Evolutionary conservation across 2,888 invertebrate genomes (phyloP), one percentile per base, ranked within the genome.

Genomic region (Gibbula magus): DNA sequence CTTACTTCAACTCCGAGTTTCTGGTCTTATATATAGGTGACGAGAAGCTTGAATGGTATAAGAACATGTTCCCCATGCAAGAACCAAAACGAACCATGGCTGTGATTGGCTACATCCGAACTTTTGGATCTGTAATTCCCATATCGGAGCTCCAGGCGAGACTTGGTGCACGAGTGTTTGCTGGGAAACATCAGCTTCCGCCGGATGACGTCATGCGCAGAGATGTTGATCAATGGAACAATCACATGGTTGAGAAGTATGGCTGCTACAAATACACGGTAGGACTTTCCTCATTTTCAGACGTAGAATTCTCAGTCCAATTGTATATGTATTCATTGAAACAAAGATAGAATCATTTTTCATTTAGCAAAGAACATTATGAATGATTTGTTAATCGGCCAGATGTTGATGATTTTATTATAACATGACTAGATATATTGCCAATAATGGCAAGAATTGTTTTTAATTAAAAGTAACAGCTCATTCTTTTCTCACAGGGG

Each of bases 61-160:
- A 87, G 76, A 80, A 84, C 10, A 82, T 86, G 3, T 87, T 84
- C 77, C 87, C 87, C n/a, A 80, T 81, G 13, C 85, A 86, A 22
- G 18, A 84, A 20, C 75, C 84, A 10, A 84, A 83, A 2, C 54
- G 73, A 2, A 84, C 87, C 2, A 74, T 87, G 35, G 87, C 86
- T 4, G 84, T 87, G 8, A 81, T 87, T 35, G 87, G 87, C 16
- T 75, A 86, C 16, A 81, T 87, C 29, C 85, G 70, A 70, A 70
- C 70, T 20, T 18, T n/a, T 0, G 75, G 75, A 3, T 52, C 75
- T 51, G 16, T 52, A 7, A 18, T 75, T 18, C 75, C 75, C 0
- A 51, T 75, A 1, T 22, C 51, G 13, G 75, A 75, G 52, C 51
- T 75, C 16, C 75, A 75, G n/a, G 25, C 75, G 13, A 45, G 75